phyloP scores from a whole-genome alignment of 2,113 vertebrate genomes.

The Catharus bicknelli region DNA sequence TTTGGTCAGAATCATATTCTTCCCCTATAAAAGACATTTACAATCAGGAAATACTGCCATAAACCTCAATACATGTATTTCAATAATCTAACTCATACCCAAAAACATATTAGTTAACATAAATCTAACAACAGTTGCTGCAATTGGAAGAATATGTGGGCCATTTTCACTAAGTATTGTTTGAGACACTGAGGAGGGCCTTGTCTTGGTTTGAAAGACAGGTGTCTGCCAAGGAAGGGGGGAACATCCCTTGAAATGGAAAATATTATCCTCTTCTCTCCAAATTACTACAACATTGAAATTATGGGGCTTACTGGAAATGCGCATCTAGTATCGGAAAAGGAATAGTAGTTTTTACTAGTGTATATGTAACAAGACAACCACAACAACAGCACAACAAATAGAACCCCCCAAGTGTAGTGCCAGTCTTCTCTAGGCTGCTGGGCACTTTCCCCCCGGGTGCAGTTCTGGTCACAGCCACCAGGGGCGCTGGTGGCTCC shows the following conservation, averaged over 20 bases:
- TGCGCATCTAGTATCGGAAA: not conserved
- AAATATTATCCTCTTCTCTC: not conserved
- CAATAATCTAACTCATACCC: not conserved
- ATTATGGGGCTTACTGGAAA: fast-evolving
- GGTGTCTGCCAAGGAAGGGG: not conserved
- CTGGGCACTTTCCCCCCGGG: not conserved
- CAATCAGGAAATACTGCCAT: not conserved
- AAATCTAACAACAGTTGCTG: not conserved
- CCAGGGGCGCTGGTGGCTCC: not conserved
- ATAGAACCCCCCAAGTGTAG: fast-evolving
- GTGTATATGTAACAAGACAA: not conserved
- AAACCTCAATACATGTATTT: not conserved
- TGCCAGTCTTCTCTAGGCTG: fast-evolving
- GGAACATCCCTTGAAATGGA: not conserved
- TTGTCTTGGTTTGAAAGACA: not conserved
- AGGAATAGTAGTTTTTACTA: not conserved
- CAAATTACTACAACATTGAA: not conserved
- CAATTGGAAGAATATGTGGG: not conserved
- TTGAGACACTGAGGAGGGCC: not conserved
- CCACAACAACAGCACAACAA: too few relatives aligned
- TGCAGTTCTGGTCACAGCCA: fast-evolving
- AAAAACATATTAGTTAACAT: not conserved
- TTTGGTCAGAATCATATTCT: not conserved
- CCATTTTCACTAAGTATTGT: not conserved
- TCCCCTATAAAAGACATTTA: not conserved